Base-by-base conservation (phyloP, 2,888 invertebrate genomes). In the Brachycybe producta region DNA sequence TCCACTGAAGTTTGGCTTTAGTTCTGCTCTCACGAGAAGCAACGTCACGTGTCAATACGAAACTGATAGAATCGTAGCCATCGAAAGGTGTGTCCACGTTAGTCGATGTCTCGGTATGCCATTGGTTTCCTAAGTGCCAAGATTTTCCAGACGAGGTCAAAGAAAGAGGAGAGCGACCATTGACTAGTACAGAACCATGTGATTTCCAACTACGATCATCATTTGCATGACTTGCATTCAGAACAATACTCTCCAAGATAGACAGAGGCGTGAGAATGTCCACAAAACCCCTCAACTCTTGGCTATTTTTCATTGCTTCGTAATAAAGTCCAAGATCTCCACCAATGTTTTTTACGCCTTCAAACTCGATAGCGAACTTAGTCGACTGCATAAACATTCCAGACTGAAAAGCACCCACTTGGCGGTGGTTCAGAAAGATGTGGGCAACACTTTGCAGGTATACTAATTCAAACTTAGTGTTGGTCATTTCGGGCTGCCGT, bases 51-150 rank as follows among this genome's bases (percentile, higher is more conserved):
- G 32, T 32, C 23, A 49, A 8, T 21, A 13, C 8, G 13, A 49
- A 3, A 17, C 19, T 26, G 21, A 49, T 21, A 34, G 23, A 21
- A 23, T 23, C 24, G 15, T 41, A 32, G 15, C 41, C 34, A 17
- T 49, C 23, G 24, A 27, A 42, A 11, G 49, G 49, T n/a, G 49
- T 49, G 5, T 30, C 32, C 5, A 42, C n/a, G 13, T 49, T 49
- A 2, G 34, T 15, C 13, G 23, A 2, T 2, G 42, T 38, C 13
- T 39, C 32, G 26, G 42, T 15, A 35, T 30, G 32, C 5, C 38
- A 32, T 15, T 49, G 49, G n/a, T 49, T 49, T 32, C 49, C 42
- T 2, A 32, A 30, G 8, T 34, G n/a, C 49, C 49, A 49, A 23
- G 28, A 39, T 42, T 49, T 49, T 17, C 49, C 49, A 7, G 28